These are phyloP conservation scores for Benitochromis conjunctus DNA, from an alignment of 2,113 vertebrate genomes.

Conservation along the genomic window DNA sequence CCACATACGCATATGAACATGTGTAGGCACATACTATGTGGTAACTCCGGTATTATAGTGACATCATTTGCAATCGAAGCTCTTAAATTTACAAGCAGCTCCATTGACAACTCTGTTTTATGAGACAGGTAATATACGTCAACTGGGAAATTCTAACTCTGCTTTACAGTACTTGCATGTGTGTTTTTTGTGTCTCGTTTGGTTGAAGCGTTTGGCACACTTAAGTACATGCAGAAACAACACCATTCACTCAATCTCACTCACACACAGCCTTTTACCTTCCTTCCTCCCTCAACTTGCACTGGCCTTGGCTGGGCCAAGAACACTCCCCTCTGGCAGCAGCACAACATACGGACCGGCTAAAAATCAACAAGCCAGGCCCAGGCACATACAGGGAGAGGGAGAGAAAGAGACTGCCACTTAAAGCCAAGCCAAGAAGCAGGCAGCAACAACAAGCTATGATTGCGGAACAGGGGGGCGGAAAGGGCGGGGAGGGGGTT, in stretches of 20 bases:
- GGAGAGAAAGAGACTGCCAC: background rate
- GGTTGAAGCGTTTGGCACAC: background rate
- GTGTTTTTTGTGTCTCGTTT: background rate
- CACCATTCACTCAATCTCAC: background rate
- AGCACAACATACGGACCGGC: slow-evolving; percentile 29
- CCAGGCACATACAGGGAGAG: slow-evolving; percentile 21
- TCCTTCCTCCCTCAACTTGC: slow-evolving; percentile 37
- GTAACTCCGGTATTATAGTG: background rate
- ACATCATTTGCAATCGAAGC: background rate
- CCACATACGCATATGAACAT: background rate
- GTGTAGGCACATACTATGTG: background rate
- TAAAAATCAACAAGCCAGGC: slow-evolving; percentile 62
- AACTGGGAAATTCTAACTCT: background rate
- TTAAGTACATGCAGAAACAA: slow-evolving; percentile 14
- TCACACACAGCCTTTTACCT: background rate
- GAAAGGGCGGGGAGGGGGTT: background rate
- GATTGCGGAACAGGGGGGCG: background rate
- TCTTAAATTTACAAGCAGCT: background rate
- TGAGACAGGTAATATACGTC: background rate
- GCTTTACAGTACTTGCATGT: background rate
- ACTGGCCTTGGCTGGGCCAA: slow-evolving; percentile 40
- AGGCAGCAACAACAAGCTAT: slow-evolving; percentile 41
- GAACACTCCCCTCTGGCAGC: slow-evolving; percentile 56
- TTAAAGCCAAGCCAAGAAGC: slow-evolving; percentile 26
- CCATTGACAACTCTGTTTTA: background rate